These are phyloP conservation scores for Pleuronectes platessa DNA, from an alignment of 2,113 vertebrate genomes.

Conservation along the genomic window DNA sequence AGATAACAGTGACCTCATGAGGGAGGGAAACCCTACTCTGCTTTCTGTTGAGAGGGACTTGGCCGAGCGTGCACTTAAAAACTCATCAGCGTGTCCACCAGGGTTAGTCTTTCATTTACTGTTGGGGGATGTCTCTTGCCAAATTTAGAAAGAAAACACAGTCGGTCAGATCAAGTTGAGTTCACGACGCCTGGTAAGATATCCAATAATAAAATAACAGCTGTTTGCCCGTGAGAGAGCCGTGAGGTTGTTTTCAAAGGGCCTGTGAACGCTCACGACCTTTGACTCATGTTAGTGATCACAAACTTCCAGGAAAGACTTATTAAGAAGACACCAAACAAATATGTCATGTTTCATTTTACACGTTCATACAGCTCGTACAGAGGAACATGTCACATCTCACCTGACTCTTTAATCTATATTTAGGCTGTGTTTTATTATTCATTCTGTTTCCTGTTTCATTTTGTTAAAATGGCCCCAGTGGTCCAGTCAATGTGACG, in stretches of 20 bases:
- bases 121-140: conserved; percentile 32
- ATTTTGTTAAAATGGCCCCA: no score
- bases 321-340: no score
- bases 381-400: not conserved
- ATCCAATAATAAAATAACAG: conserved; percentile 63
- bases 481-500: no score
- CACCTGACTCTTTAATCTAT: no score
- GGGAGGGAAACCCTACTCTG: conserved; percentile 42
- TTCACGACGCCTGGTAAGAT: conserved; percentile 54
- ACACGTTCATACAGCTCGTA: not conserved
- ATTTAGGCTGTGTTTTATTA: no score
- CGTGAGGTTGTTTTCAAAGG: conserved; percentile 34
- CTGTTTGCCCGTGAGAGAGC: conserved; percentile 40
- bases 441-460: no score
- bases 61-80: conserved; percentile 51
- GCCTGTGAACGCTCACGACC: conserved; percentile 44
- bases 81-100: conserved; percentile 55
- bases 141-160: conserved; percentile 69
- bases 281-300: conserved; percentile 10
- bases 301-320: not conserved
- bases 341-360: not conserved
- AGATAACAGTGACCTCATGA: conserved; percentile 37
- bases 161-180: conserved; percentile 48
- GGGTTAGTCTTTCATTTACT: conserved; percentile 36
- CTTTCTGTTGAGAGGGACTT: conserved; percentile 44